These are phyloP conservation scores for Syngnathoides biaculeatus DNA, from an alignment of 2,113 vertebrate genomes.

Conservation along the genomic window DNA sequence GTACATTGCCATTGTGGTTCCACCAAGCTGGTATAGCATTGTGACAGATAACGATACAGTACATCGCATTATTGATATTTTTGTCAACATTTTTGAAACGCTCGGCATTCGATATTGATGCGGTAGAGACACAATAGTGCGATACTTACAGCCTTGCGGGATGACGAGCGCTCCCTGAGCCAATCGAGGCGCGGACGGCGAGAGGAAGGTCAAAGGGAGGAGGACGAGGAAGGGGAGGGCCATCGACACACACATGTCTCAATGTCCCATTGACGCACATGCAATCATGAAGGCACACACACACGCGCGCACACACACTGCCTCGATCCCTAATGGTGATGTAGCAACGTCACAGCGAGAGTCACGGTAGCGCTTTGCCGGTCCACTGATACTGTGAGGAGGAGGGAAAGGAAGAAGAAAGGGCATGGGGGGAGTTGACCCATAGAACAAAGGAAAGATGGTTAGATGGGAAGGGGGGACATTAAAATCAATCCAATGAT, in stretches of 20 bases:
- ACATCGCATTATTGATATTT: not conserved
- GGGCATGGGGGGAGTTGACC: conserved; percentile 2
- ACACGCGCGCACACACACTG: conserved; percentile 26
- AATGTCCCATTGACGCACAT: conserved; percentile 64
- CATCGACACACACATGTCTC: conserved; percentile 65
- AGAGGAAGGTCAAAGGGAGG: conserved; percentile 33
- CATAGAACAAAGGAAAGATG: conserved; percentile 30
- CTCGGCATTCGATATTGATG: not conserved
- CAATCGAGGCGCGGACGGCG: conserved; percentile 17
- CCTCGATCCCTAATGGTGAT: conserved; percentile 1
- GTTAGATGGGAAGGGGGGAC: conserved; percentile 5
- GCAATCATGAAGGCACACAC: conserved; percentile 47
- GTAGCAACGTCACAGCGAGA: not conserved
- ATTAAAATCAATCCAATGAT: conserved; percentile 25
- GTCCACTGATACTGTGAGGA: not conserved
- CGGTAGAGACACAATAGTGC: too few species aligned
- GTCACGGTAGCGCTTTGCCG: conserved; percentile 4
- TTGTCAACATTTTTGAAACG: not conserved
- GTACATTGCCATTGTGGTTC: too few species aligned
- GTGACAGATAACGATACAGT: too few species aligned
- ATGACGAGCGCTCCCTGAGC: conserved; percentile 60
- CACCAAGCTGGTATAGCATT: too few species aligned
- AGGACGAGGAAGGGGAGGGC: conserved; percentile 42
- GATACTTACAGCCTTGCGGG: conserved; percentile 63
- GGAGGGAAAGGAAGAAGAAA: not conserved